Base-by-base conservation (phyloP, 2,888 invertebrate species). In the Monoplex corrugatus region DNA sequence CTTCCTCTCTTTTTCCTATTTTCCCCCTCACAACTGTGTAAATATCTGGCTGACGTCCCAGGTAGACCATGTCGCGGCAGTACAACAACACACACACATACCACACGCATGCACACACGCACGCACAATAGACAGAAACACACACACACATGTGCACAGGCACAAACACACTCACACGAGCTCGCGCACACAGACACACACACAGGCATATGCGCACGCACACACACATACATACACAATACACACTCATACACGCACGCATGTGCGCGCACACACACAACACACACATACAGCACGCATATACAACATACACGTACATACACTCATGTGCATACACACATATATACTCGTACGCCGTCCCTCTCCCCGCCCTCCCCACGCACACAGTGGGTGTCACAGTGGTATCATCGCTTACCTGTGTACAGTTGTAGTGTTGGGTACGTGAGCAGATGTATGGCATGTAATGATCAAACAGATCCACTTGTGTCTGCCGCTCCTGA, bases 391-490 rank as follows among this genome's bases (percentile, higher is more conserved):
- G n/a, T n/a, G n/a, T n/a, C n/a, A n/a, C n/a, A n/a, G n/a, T n/a
- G n/a, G n/a, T n/a, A n/a, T n/a, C n/a, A n/a, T 68, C 3, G n/a
- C 10, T 78, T 32, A 78, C 78, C 78, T 78, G 78, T 10, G 78
- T 78, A 78, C 78, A 78, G 78, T 35, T 40, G 78, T 28, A 35
- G 78, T 78, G 38, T 13, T 40, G 13, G 32, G 13, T 38, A 3
- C 8, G 6, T 23, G 13, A 13, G 6, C 78, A 78, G 23, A 38
- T 40, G 78, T 35, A 78, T 3, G 78, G 38, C 38, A 78, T 38
- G 78, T 78, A 78, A n/a, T 78, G 78, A 38, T 78, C 78, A 35
- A 78, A 78, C 78, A 78, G 78, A 13, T 78, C 78, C 0, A 78
- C 38, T 23, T 78, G 78, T 38, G 13, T 13, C 35, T 38, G 40